phyloP scores from a whole-genome alignment of 2,113 vertebrate species.

The Gymnocephalus cernua region DNA sequence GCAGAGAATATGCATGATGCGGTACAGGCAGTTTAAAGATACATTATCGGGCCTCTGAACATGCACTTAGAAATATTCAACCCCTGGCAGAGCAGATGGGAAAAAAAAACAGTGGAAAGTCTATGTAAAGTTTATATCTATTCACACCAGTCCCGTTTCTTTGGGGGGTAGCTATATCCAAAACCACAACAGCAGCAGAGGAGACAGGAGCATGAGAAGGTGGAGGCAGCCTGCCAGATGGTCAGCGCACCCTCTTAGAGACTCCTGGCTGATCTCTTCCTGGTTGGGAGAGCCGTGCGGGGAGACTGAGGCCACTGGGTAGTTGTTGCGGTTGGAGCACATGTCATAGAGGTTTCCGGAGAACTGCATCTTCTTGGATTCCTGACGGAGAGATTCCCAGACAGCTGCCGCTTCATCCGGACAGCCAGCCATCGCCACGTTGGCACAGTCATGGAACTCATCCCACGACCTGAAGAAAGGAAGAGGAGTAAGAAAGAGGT shows the following conservation, averaged over 20 bases:
- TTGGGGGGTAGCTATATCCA: slow-evolving; percentile 71
- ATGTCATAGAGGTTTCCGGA: slow-evolving; percentile 95
- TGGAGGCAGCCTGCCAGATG: slow-evolving; percentile 2
- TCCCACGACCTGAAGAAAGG: slow-evolving; percentile 91
- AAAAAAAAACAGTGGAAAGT: slow-evolving; percentile 49
- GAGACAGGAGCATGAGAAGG: slow-evolving; percentile 56
- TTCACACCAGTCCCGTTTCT: slow-evolving; percentile 55
- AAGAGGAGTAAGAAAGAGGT: neutral
- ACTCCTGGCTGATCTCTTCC: slow-evolving; percentile 92
- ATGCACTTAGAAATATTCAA: slow-evolving; percentile 71
- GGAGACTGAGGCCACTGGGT: slow-evolving; percentile 64
- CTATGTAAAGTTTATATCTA: slow-evolving; percentile 65
- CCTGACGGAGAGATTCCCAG: slow-evolving; percentile 95
- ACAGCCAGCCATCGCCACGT: slow-evolving; percentile 89
- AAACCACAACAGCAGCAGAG: slow-evolving; percentile 69
- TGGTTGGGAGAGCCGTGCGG: slow-evolving; percentile 62
- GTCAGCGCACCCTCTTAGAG: slow-evolving; percentile 79
- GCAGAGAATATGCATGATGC: slow-evolving; percentile 69
- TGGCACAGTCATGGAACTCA: slow-evolving; percentile 93
- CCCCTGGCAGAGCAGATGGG: slow-evolving; percentile 47
- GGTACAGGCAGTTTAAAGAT: slow-evolving; percentile 59
- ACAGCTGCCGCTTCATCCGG: slow-evolving; percentile 91
- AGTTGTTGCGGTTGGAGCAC: slow-evolving; percentile 85
- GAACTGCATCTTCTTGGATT: slow-evolving; percentile 95
- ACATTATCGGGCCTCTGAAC: slow-evolving; percentile 71